phyloP scores from a whole-genome alignment of 2,113 vertebrate species.

The Scortum barcoo region DNA sequence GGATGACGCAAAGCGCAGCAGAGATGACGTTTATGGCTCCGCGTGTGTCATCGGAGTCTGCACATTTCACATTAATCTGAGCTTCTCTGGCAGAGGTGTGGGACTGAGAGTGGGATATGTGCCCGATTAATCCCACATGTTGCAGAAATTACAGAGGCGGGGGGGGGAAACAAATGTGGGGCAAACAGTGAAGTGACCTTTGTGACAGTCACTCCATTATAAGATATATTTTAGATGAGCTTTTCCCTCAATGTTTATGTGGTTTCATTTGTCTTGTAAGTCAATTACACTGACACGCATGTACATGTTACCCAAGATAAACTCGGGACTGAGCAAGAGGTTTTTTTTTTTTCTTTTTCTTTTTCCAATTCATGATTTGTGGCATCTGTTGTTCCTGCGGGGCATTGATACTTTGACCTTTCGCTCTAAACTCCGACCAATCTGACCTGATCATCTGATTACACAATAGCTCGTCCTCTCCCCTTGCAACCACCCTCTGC shows the following conservation, averaged over 20 bases:
- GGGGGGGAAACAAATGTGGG: slow-evolving; percentile 8
- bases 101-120: slow-evolving; percentile 27
- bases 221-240: neutral
- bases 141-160: slow-evolving; percentile 26
- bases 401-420: slow-evolving; percentile 43
- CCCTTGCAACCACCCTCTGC: slow-evolving; percentile 13
- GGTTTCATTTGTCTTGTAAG: neutral
- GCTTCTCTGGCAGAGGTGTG: slow-evolving; percentile 63
- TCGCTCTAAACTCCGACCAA: slow-evolving; percentile 33
- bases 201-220: neutral
- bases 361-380: slow-evolving; percentile 13
- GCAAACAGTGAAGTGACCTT: slow-evolving; percentile 28
- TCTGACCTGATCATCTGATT: slow-evolving; percentile 63
- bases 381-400: slow-evolving; percentile 34
- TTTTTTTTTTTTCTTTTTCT: too few species aligned
- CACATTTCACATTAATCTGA: slow-evolving; percentile 61
- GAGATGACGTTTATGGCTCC: slow-evolving; percentile 28
- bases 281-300: neutral
- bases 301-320: neutral
- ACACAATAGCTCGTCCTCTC: slow-evolving; percentile 31
- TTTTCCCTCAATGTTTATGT: neutral
- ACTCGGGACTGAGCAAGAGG: neutral
- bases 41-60: slow-evolving; percentile 50
- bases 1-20: slow-evolving; percentile 42
- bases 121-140: slow-evolving; percentile 62